Evolutionary conservation across 2,113 vertebrate genomes (phyloP).

Genomic region (Ibidorhyncha struthersii): DNA sequence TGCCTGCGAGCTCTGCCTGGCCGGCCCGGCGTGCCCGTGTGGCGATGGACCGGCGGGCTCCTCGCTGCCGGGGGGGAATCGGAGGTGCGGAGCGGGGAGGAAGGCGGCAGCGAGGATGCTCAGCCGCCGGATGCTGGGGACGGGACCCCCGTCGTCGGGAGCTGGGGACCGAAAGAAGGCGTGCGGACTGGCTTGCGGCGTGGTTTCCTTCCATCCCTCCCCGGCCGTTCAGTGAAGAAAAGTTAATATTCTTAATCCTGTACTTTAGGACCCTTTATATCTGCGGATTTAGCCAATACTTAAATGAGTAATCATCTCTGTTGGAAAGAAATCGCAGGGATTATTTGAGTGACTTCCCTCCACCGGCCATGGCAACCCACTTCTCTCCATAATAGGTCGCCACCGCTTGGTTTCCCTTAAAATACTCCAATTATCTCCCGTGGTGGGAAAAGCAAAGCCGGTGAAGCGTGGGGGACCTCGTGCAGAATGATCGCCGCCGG

Average conservation of each 20-base stretch:
- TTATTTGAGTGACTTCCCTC: neutral
- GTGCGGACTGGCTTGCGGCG: neutral
- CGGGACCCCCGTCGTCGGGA: neutral
- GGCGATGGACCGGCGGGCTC: constrained; percentile 75
- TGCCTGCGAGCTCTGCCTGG: neutral
- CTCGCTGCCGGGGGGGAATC: constrained; percentile 68
- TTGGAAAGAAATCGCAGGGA: constrained; percentile 1
- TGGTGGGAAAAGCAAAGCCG: neutral
- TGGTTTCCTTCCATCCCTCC: neutral
- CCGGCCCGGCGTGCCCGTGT: neutral
- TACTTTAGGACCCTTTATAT: neutral
- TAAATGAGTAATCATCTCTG: constrained; percentile 11
- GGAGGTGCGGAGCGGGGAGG: constrained; percentile 65
- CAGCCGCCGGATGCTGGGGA: neutral
- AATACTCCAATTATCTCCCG: neutral
- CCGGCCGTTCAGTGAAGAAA: neutral
- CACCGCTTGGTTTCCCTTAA: neutral
- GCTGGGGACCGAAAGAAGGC: neutral
- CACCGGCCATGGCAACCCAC: neutral
- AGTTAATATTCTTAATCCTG: neutral
- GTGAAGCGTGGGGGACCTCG: neutral
- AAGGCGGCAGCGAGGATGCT: neutral
- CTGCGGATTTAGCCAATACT: neutral
- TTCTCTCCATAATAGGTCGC: neutral
- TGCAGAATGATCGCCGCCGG: neutral